Conservation (phyloP, 2,888 invertebrate species). For the Priocnemis perturbator region DNA sequence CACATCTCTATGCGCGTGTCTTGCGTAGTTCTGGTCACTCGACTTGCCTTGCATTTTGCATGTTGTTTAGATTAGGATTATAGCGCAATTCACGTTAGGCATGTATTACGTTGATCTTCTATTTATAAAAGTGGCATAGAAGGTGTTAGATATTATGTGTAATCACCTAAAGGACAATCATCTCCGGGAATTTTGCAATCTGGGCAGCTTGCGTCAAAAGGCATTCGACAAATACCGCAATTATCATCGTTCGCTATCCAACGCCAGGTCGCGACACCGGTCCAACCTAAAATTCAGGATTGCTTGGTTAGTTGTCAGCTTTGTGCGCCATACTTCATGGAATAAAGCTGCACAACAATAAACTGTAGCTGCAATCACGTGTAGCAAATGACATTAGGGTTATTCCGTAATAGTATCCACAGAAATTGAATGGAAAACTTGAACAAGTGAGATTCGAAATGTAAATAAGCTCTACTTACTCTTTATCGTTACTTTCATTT, state of each 20-base stretch:
- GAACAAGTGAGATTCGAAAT: too few relatives aligned
- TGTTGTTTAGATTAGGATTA: too few relatives aligned
- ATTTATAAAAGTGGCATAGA: too few relatives aligned
- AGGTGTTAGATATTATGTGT: background rate
- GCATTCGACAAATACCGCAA: constrained; percentile 99
- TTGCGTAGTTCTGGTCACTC: too few relatives aligned
- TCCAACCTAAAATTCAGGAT: constrained; percentile 82
- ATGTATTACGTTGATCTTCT: too few relatives aligned
- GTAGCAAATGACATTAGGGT: background rate
- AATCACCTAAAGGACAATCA: constrained; percentile 91
- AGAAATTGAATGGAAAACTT: background rate
- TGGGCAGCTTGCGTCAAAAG: constrained; percentile 98
- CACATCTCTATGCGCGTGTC: too few relatives aligned
- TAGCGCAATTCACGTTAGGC: too few relatives aligned
- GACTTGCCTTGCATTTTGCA: too few relatives aligned
- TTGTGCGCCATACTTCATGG: too few relatives aligned
- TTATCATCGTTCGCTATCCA: constrained; percentile 99
- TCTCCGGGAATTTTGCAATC: constrained; percentile 98
- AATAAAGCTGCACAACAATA: background rate
- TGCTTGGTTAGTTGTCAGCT: too few relatives aligned
- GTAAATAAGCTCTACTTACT: constrained; percentile 74
- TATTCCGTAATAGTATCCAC: background rate
- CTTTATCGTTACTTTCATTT: constrained; percentile 81
- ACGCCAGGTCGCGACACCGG: constrained; percentile 97
- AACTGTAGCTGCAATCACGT: background rate